Evolutionary conservation across 2,113 vertebrate genomes (phyloP).

Genomic region (Pomatorhinus ruficollis): DNA sequence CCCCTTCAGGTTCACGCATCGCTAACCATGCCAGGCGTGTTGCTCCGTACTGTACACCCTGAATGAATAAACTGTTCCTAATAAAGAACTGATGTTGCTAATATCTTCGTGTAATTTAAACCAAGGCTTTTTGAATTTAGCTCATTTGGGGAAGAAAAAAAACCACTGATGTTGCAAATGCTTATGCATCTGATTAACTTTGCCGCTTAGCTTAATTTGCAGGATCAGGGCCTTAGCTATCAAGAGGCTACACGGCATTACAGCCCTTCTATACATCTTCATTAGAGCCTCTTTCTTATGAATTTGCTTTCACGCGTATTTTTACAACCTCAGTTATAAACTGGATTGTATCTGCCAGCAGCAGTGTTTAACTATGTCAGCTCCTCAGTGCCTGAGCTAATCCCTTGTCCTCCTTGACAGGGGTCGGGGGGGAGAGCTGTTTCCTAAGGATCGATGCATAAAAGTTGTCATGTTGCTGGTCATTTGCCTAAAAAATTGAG

Average conservation of each 20-base stretch:
- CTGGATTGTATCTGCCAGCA: conserved; percentile 44
- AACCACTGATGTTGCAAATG: conserved; percentile 51
- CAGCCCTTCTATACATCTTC: conserved; percentile 63
- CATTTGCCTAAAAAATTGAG: not conserved
- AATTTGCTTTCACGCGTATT: conserved; percentile 51
- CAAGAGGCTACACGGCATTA: conserved; percentile 62
- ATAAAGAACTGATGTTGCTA: conserved; percentile 32
- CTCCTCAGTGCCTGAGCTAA: conserved; percentile 20
- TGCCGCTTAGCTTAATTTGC: conserved; percentile 57
- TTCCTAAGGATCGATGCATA: not conserved
- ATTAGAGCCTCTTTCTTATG: conserved; percentile 51
- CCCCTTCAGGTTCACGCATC: conserved; percentile 66
- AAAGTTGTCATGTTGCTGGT: not conserved
- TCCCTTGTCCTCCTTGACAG: conserved; percentile 49
- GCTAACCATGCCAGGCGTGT: conserved; percentile 61
- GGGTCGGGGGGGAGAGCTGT: not conserved
- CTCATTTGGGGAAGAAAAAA: conserved; percentile 52
- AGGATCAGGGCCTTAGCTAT: conserved; percentile 67
- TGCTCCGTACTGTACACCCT: conserved; percentile 36
- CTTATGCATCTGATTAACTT: conserved; percentile 70
- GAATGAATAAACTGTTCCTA: conserved; percentile 59
- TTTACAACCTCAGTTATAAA: conserved; percentile 45
- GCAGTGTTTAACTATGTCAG: conserved; percentile 57
- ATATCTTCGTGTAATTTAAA: conserved; percentile 60
- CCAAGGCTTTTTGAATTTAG: conserved; percentile 59